Base-by-base conservation (phyloP, 2,797 vertebrate genomes). In the Schizothorax lantsangensis region DNA sequence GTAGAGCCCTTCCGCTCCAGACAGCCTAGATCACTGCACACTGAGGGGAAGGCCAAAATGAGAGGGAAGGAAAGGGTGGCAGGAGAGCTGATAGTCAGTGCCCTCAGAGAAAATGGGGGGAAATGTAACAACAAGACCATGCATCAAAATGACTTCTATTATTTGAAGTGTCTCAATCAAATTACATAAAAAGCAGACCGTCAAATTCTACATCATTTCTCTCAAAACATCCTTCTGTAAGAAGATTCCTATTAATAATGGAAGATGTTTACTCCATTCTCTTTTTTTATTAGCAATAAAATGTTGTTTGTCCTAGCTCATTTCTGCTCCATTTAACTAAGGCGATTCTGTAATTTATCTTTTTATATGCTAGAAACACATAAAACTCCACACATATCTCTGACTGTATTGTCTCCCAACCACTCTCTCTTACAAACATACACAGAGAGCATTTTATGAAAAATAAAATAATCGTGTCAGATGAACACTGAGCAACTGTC, bases 1-100 rank as follows among this genome's bases (percentile, higher is more conserved):
- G 82, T 71, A 71, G 19, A 74, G 79, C 52, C 59, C 68, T 90
- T 89, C 86, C 84, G 81, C 43, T 88, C 30, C 43, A 90, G 86
- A 88, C 69, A 71, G 69, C 49, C 74, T 36, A 78, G 43, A 83
- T 83, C 79, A 74, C 21, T 77, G 40, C 38, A 77, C 62, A 52
- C 77, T 26, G 66, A 83, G 66, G 1, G 64, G 36, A 23, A 26
- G 66, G 78, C 19, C 3, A 84, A 45, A 83, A 57, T 62, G 59
- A 47, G 45, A 49, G 59, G 52, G 40, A 75, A 84, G 78, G 71
- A 83, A 40, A 36, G 68, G 26, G 49, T 71, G 75, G 62, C 57
- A 74, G 19, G 30, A 36, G 40, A 79, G 49, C 62, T 83, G 68
- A 79, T 33, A 45, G 62, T 49, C 17, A 77, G 2, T 45, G 5